Conservation (phyloP, 2,888 invertebrate species). For the Tenthredo amoena region DNA sequence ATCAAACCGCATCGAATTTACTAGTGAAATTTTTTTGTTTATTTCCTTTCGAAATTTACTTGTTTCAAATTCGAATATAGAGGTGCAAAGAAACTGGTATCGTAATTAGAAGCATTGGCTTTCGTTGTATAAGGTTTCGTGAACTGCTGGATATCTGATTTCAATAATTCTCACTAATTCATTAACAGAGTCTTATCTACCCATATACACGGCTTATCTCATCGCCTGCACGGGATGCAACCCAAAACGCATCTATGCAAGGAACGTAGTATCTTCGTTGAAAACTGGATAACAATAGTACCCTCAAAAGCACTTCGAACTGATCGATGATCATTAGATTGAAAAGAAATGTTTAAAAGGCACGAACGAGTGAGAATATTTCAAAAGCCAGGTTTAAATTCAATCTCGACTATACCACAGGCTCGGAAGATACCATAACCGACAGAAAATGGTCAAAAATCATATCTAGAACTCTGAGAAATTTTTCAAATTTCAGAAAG, state of each 20-base stretch:
- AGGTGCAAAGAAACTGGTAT: neutral
- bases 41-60: neutral
- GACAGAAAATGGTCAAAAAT: neutral
- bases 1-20: neutral
- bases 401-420: neutral
- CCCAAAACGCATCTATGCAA: neutral
- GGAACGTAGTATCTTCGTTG: neutral
- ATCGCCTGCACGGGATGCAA: constrained; percentile 28
- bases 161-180: neutral
- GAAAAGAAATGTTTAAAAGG: neutral
- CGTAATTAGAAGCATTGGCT: neutral
- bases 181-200: neutral
- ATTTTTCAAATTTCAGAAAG: neutral
- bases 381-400: neutral
- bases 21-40: neutral
- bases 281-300: neutral
- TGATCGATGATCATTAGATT: neutral
- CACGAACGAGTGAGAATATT: neutral
- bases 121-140: neutral
- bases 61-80: neutral
- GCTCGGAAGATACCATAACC: neutral
- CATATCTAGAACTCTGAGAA: neutral
- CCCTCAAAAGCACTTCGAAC: neutral
- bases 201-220: neutral
- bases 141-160: neutral